Base-by-base conservation (phyloP, 1,140 invertebrate species). In the Periplaneta americana region DNA sequence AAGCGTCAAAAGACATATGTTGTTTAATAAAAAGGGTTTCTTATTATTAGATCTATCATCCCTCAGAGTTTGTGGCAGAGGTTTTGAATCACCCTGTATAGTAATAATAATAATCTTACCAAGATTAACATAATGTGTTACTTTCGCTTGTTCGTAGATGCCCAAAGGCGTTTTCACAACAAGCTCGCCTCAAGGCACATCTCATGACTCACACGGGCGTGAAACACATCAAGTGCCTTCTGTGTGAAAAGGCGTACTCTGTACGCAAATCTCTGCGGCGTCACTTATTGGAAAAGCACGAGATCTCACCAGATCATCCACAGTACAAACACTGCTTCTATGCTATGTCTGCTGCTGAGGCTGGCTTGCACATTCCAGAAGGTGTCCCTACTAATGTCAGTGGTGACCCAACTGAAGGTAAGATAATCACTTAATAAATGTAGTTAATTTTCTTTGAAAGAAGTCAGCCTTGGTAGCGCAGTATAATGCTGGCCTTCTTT, bases 121-220 rank as follows among this genome's bases (percentile, higher is more conserved):
- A n/a, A n/a, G n/a, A n/a, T n/a, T n/a, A n/a, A n/a, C n/a, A n/a
- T n/a, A n/a, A n/a, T n/a, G n/a, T n/a, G n/a, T n/a, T 76, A 33
- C 4, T 80, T 78, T 76, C 75, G 28, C 36, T 66, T 76, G 74
- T 79, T 34, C 81, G 18, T 77, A 83, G 83, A 39, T 84, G 84
- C 39, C 34, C 35, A 33, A 84, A 84, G 57, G 75, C 77, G 22
- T 84, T 84, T 66, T 80, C 80, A 75, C 84, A 84, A 28, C 83
- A 81, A 39, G 34, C 78, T 15, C 76, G 83, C 17, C 76, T 84
- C 78, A 84, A 81, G 48, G 81, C 82, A n/a, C 84, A 85, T 66
- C 75, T 85, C 35, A 82, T 85, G 82, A 85, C 84, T 31, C 84
- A 85, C 79, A 78, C 83, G 31, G 84, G 84, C 15, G 80, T 85